Conservation (phyloP, 2,113 vertebrate species). For the Raja brachyura region DNA sequence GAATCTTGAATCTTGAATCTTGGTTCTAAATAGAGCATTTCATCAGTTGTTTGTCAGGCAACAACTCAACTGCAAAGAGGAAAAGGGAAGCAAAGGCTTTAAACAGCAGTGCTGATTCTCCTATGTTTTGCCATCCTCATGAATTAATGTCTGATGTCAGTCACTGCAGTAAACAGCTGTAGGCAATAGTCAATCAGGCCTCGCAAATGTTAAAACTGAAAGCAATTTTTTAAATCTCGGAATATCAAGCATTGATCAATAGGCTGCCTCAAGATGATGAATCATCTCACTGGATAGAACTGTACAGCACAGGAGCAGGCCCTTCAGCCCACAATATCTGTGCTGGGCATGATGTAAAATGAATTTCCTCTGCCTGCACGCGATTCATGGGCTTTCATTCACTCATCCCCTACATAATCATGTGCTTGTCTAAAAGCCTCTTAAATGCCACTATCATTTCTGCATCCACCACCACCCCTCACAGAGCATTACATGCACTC, state of each 20-base stretch:
- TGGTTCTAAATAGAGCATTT: background rate
- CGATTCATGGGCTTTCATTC: too few species aligned
- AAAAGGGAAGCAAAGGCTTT: background rate
- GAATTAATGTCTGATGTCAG: background rate
- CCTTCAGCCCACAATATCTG: too few species aligned
- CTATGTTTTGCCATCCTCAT: background rate
- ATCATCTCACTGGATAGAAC: too few species aligned
- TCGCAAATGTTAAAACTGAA: background rate
- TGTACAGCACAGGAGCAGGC: too few species aligned
- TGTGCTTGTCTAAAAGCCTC: too few species aligned
- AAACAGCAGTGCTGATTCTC: background rate
- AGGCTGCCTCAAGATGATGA: background rate
- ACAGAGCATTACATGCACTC: too few species aligned
- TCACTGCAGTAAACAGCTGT: background rate
- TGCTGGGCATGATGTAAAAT: too few species aligned
- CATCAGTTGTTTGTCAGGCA: background rate
- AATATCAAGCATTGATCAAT: background rate
- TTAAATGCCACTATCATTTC: too few species aligned
- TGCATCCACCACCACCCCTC: too few species aligned
- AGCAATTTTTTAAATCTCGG: background rate
- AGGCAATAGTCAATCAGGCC: background rate
- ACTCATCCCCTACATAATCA: too few species aligned
- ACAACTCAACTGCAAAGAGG: background rate
- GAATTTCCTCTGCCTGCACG: too few species aligned
- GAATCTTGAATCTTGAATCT: too few species aligned